Percentiles rank a stretch among this genome's conserved stretches.
Conservation (phyloP, 2,888 invertebrate species). For the Drosophila paranaensis region DNA sequence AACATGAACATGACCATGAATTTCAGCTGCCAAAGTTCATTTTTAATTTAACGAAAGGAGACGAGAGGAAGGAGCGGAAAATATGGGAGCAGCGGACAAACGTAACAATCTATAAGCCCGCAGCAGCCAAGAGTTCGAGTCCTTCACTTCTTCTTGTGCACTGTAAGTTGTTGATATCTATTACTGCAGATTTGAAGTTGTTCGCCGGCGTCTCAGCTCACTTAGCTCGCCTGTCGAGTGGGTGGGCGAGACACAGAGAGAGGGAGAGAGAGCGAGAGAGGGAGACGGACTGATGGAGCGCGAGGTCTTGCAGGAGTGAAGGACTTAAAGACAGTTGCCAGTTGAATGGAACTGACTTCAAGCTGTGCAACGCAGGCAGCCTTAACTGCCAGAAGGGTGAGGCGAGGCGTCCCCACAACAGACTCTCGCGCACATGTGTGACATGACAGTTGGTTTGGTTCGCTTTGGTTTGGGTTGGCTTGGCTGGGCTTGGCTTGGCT, state of each 20-base stretch:
- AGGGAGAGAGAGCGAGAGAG: neutral
- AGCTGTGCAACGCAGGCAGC: slow-evolving; percentile 33
- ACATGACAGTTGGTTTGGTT: slow-evolving; percentile 71
- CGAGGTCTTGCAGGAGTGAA: slow-evolving; percentile 5
- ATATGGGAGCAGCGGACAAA: slow-evolving; percentile 16
- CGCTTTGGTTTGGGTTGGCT: slow-evolving; percentile 25
- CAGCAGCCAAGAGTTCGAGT: slow-evolving; percentile 24
- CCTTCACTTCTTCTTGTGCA: slow-evolving; percentile 23
- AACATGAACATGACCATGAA: slow-evolving; percentile 73
- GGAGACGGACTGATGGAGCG: neutral
- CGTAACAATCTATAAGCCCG: slow-evolving; percentile 63
- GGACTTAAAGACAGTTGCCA: slow-evolving; percentile 66
- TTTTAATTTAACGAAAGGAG: slow-evolving; percentile 66
- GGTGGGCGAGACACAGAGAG: slow-evolving; percentile 9
- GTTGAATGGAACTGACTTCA: slow-evolving; percentile 67
- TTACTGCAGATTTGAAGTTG: slow-evolving; percentile 77
- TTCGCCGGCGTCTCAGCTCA: slow-evolving; percentile 73
- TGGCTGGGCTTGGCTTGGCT: slow-evolving; percentile 21
- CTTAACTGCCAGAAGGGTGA: slow-evolving; percentile 17
- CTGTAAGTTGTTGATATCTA: slow-evolving; percentile 79
- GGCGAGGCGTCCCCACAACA: neutral
- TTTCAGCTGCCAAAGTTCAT: slow-evolving; percentile 76
- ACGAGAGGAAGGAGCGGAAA: slow-evolving; percentile 4
- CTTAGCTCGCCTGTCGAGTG: slow-evolving; percentile 51
- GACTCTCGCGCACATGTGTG: slow-evolving; percentile 17